phyloP scores from a whole-genome alignment of 2,113 vertebrate species.

The Craseonycteris thonglongyai region DNA sequence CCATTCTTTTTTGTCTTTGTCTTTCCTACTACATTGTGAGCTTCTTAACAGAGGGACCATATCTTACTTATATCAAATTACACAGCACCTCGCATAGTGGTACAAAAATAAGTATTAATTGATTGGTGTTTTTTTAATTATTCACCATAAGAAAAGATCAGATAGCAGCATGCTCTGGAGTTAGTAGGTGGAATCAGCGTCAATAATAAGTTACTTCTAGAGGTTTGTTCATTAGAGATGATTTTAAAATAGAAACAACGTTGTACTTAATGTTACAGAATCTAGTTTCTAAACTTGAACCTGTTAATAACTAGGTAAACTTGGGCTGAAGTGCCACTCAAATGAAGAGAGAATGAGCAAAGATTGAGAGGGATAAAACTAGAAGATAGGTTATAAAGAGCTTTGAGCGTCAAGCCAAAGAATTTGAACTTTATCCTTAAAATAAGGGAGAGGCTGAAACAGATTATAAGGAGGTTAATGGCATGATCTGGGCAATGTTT shows the following conservation, averaged over 20 bases:
- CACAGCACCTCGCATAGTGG: not conserved
- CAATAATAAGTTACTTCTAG: not conserved
- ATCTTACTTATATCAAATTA: not conserved
- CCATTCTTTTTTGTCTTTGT: not conserved
- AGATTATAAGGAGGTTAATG: conserved; percentile 38
- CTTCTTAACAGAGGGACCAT: not conserved
- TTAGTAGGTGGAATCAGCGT: not conserved
- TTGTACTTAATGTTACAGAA: conserved; percentile 16
- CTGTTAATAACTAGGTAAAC: not conserved
- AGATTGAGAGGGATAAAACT: not conserved
- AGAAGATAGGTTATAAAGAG: not conserved
- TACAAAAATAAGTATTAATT: conserved; percentile 2
- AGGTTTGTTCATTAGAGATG: not conserved
- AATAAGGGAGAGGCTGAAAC: conserved; percentile 6
- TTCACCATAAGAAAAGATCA: conserved; percentile 16
- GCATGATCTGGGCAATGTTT: conserved; percentile 24
- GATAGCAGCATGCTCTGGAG: not conserved
- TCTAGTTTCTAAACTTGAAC: not conserved
- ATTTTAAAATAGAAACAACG: not conserved
- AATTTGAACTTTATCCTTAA: conserved; percentile 27
- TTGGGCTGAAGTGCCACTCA: not conserved
- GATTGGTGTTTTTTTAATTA: not conserved
- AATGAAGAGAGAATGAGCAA: not conserved
- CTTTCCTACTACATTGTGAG: not conserved
- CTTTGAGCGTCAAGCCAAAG: not conserved